Base-by-base conservation (phyloP, 2,888 invertebrate genomes). In the Rhyacophila evoluta region DNA sequence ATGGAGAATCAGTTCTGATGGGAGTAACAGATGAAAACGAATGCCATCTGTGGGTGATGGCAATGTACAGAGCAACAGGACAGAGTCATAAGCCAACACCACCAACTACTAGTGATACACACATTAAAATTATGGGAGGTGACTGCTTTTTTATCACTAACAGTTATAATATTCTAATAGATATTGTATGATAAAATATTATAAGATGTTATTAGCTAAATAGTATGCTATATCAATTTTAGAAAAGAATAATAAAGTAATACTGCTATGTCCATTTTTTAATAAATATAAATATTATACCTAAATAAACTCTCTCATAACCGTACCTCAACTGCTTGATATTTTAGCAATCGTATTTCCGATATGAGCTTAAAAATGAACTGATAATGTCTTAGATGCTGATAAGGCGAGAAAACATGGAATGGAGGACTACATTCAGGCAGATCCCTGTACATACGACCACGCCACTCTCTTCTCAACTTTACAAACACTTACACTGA, bases 1-100 rank as follows among this genome's bases (percentile, higher is more conserved):
- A 99, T 88, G 99, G 99, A 75, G 99, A 99, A 86, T 98, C 97
- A 84, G 96, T 99, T 79, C 92, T 98, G 79, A 98, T 95, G 90
- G 98, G 98, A 4, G 96, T 97, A 84, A 97, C 98, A 83, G 98
- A 98, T 87, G 98, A 99, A 89, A 98, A 97, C 85, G 99, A 99
- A 86, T 95, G 98, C 84, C 98, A 98, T 86, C 89, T 98, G 82
- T 99, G 99, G 99, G 99, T 99, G 36, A 99, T 98, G 95, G 99
- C 99, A 1, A 92, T 99, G 91, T 99, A 99, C 87, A 91, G 99
- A 84, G 99, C 99, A n/a, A 99, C 99, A 1, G 99, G 99, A 3
- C 99, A 99, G 88, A 97, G 98, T 74, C 98, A 99, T 88, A 99
- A 99, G 87, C 99, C 99, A 5, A 97, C 98, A 1, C 98, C 99